Conservation (phyloP, 2,888 invertebrate genomes). For the Biston stratarius region DNA sequence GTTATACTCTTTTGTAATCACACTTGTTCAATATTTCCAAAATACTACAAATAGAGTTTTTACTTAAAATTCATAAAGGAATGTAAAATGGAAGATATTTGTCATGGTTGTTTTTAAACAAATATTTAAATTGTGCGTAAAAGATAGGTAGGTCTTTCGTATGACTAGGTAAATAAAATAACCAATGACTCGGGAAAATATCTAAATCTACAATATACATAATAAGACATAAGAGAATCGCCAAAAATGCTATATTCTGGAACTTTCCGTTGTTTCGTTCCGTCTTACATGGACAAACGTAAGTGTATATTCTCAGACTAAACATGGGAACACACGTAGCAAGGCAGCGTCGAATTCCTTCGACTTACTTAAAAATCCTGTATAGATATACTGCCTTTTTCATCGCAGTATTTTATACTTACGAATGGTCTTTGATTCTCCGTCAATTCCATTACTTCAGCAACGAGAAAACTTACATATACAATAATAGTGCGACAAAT, state of each 20-base stretch:
- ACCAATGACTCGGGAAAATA: constrained; percentile 55
- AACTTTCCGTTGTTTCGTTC: background rate
- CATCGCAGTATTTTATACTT: constrained; percentile 30
- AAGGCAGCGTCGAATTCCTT: constrained; percentile 1
- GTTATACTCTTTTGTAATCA: constrained; percentile 81
- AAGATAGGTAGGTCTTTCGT: constrained; percentile 81
- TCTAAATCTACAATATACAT: constrained; percentile 43
- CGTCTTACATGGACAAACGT: background rate
- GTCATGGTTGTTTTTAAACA: constrained; percentile 54
- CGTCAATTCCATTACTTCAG: constrained; percentile 23
- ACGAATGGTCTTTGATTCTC: constrained; percentile 6
- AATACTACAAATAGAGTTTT: constrained; percentile 31
- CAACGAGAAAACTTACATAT: constrained; percentile 16
- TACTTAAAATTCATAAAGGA: constrained; percentile 67
- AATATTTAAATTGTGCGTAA: constrained; percentile 75
- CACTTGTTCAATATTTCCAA: constrained; percentile 56
- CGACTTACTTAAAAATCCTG: background rate
- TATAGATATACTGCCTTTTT: constrained; percentile 7
- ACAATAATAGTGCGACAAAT: constrained; percentile 15
- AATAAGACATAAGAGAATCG: constrained; percentile 10
- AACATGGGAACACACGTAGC: background rate
- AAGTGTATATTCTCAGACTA: constrained; percentile 3
- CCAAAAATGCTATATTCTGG: constrained; percentile 5
- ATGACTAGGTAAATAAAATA: constrained; percentile 75
- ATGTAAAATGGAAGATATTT: constrained; percentile 78